Evolutionary conservation across 2,113 vertebrate species (phyloP).

Genomic region (Athene cunicularia): DNA sequence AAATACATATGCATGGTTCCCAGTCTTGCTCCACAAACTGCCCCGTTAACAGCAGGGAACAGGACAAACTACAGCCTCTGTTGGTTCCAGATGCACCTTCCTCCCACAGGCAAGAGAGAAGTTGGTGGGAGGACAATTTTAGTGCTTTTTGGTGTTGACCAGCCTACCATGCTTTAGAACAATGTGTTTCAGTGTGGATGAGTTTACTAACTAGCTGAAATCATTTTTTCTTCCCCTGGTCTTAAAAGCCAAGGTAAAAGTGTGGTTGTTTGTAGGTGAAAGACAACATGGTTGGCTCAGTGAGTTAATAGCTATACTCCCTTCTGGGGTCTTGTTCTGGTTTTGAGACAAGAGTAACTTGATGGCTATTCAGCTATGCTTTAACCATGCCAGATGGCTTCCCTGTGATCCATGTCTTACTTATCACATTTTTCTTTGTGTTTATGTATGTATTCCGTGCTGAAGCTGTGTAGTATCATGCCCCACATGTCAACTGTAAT

Average conservation of each 20-base stretch:
- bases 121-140: neutral
- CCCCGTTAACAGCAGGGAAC: fast-evolving
- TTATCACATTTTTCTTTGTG: neutral
- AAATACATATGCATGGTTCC: fast-evolving
- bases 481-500: neutral
- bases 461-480: neutral
- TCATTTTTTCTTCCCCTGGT: neutral
- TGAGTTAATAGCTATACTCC: neutral
- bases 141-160: neutral
- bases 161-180: neutral
- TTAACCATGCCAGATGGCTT: neutral
- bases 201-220: neutral
- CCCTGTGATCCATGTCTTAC: neutral
- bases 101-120: neutral
- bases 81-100: neutral
- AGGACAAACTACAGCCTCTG: neutral
- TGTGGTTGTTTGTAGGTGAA: neutral
- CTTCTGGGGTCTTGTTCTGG: neutral
- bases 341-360: neutral
- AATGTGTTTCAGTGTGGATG: neutral
- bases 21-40: neutral
- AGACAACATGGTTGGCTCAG: neutral
- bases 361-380: neutral
- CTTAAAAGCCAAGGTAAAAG: neutral
- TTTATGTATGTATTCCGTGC: neutral